phyloP scores from a whole-genome alignment of 2,113 vertebrate species.

The Pollachius pollachius region DNA sequence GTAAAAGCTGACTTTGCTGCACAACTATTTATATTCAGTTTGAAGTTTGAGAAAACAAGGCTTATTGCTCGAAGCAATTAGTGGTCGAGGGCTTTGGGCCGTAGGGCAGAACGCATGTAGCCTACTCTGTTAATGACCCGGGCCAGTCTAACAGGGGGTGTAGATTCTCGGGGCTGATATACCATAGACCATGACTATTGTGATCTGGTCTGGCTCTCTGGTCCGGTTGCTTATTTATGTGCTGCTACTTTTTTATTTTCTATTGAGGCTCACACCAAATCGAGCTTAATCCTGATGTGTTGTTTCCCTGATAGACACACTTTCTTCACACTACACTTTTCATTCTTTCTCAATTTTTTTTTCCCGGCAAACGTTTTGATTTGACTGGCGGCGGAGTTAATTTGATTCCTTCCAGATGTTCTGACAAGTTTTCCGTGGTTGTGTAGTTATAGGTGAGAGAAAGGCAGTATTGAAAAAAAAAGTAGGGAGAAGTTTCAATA shows the following conservation, averaged over 20 bases:
- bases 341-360: background rate
- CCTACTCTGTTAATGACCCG: slow-evolving; percentile 32
- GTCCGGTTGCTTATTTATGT: slow-evolving; percentile 63
- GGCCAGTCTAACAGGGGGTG: slow-evolving; percentile 37
- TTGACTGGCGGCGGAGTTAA: slow-evolving; percentile 57
- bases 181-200: slow-evolving; percentile 44
- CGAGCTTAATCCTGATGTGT: slow-evolving; percentile 57
- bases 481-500: slow-evolving; percentile 21
- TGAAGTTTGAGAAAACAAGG: slow-evolving; percentile 61
- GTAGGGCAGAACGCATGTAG: slow-evolving; percentile 36
- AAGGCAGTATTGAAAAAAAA: slow-evolving; percentile 29
- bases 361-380: slow-evolving; percentile 44
- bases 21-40: slow-evolving; percentile 61
- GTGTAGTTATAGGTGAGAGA: slow-evolving; percentile 23
- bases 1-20: slow-evolving; percentile 47
- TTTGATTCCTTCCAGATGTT: slow-evolving; percentile 74
- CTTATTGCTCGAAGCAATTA: slow-evolving; percentile 61
- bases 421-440: slow-evolving; percentile 59
- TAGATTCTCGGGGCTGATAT: slow-evolving; percentile 58
- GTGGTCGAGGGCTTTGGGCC: slow-evolving; percentile 43
- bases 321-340: slow-evolving; percentile 55
- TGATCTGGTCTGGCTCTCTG: slow-evolving; percentile 52
- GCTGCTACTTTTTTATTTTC: slow-evolving; percentile 42
- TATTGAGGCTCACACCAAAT: slow-evolving; percentile 58
- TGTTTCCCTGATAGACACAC: slow-evolving; percentile 58